Evolutionary conservation across 2,797 vertebrate species (phyloP).

Genomic region (Microctenopoma lineatum): DNA sequence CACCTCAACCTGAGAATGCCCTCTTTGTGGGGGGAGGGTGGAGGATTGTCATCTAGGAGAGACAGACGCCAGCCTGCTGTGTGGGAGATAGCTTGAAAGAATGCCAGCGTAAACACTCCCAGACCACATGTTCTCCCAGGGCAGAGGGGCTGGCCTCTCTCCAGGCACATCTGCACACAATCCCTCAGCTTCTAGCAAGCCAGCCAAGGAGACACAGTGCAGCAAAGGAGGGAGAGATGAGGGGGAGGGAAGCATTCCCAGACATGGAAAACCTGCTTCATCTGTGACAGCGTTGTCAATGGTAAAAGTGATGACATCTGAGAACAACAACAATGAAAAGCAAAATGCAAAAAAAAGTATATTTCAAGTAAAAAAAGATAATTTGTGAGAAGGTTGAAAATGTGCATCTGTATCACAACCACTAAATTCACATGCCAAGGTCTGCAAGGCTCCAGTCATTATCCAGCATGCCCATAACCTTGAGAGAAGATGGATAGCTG

Average conservation of each 20-base stretch:
- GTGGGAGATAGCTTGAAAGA: conserved; percentile 84
- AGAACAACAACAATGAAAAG: conserved; percentile 21
- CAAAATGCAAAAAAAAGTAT: conserved; percentile 11
- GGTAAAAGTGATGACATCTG: conserved; percentile 49
- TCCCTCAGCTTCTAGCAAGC: conserved; percentile 74
- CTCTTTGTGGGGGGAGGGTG: conserved; percentile 48
- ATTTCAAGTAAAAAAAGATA: conserved; percentile 6
- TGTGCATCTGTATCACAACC: conserved; percentile 44
- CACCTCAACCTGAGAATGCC: conserved; percentile 66
- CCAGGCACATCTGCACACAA: conserved; percentile 88
- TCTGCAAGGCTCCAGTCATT: conserved; percentile 60
- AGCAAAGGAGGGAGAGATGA: conserved; percentile 37
- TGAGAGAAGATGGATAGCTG: conserved; percentile 68
- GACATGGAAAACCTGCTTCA: conserved; percentile 67
- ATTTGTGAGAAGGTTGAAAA: conserved; percentile 25
- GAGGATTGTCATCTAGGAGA: conserved; percentile 71
- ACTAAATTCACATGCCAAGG: conserved; percentile 39
- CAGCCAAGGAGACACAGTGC: conserved; percentile 65
- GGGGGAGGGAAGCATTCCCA: conserved; percentile 65
- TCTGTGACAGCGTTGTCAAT: conserved; percentile 42
- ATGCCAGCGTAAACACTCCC: conserved; percentile 85
- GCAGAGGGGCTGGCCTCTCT: conserved; percentile 83
- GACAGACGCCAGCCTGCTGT: conserved; percentile 76
- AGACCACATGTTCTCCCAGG: conserved; percentile 88
- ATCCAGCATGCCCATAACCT: conserved; percentile 57